phyloP scores from a whole-genome alignment of 2,888 invertebrate genomes.

The Loripinus fragilis region DNA sequence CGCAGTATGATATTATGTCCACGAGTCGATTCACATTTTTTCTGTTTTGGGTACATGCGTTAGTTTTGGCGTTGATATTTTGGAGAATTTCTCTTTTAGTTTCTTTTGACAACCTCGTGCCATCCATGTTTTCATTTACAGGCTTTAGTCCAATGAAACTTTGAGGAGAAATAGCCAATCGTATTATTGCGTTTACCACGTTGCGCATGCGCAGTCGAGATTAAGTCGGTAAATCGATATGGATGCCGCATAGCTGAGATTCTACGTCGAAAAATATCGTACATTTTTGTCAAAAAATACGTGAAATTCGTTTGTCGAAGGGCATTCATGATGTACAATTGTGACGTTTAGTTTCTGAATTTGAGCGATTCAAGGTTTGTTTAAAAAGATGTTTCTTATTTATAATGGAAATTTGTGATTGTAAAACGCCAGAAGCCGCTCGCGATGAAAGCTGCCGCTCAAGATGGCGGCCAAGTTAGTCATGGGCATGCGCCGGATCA shows the following conservation, averaged over 20 bases:
- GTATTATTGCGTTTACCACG: neutral
- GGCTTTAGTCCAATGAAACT: neutral
- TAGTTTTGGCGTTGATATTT: conserved; percentile 66
- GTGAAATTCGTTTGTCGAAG: neutral
- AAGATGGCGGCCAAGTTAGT: conserved; percentile 8
- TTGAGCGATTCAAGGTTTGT: conserved; percentile 74
- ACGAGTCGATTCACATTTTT: conserved; percentile 72
- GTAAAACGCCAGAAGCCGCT: neutral
- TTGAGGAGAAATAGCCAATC: neutral
- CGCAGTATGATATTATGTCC: conserved; percentile 49
- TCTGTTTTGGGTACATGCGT: conserved; percentile 64
- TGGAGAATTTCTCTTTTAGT: conserved; percentile 31
- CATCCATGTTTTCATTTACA: conserved; percentile 27
- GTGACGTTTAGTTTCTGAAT: conserved; percentile 66
- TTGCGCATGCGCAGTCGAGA: neutral
- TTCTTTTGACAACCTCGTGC: conserved; percentile 10
- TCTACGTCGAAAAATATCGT: neutral
- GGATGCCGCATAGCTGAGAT: neutral
- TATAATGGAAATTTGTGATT: neutral
- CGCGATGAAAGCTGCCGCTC: neutral
- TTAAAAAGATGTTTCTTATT: conserved; percentile 69
- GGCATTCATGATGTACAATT: conserved; percentile 60
- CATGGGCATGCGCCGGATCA: conserved; percentile 14
- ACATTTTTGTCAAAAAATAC: neutral
- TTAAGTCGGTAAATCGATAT: neutral